A percentile compares a stretch with the other conserved stretches of the same genome.
phyloP scores from a whole-genome alignment of 2,888 invertebrate species.

The Ptycholaimellus sp. region DNA sequence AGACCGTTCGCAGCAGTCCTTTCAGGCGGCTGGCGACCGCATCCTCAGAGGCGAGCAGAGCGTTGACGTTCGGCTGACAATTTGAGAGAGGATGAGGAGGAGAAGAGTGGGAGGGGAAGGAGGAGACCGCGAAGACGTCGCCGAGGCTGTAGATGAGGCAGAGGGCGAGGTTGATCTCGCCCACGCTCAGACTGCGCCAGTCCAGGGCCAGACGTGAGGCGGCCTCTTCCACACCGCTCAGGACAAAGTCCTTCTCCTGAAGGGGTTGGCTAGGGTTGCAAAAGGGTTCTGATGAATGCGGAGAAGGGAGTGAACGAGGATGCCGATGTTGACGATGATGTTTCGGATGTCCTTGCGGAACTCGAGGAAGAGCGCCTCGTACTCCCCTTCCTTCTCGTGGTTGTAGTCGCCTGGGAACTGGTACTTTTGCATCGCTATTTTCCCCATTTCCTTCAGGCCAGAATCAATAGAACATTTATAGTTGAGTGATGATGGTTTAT shows the following conservation, averaged over 20 bases:
- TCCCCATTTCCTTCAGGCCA: too few relatives aligned
- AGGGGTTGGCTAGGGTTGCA: too few relatives aligned
- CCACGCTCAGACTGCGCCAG: too few relatives aligned
- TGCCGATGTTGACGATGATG: slow-evolving; percentile 10
- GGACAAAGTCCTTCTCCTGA: too few relatives aligned
- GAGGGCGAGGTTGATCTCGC: slow-evolving; percentile 34
- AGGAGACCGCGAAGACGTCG: slow-evolving; percentile 30
- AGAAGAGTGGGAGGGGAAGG: background rate
- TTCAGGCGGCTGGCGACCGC: slow-evolving; percentile 27
- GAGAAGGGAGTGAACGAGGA: slow-evolving; percentile 7
- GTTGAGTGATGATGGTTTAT: too few relatives aligned
- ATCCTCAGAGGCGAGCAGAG: slow-evolving; percentile 6
- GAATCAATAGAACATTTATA: too few relatives aligned
- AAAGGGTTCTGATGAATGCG: too few relatives aligned
- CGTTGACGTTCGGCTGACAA: too few relatives aligned
- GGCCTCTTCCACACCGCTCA: too few relatives aligned
- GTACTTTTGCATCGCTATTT: background rate
- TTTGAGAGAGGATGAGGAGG: background rate
- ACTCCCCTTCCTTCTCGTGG: slow-evolving; percentile 10
- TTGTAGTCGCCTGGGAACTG: background rate
- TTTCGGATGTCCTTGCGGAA: slow-evolving; percentile 11
- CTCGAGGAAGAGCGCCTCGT: slow-evolving; percentile 12
- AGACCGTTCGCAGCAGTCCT: slow-evolving; percentile 31
- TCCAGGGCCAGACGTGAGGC: too few relatives aligned
- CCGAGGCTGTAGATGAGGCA: slow-evolving; percentile 33